Evolutionary conservation across 2,888 invertebrate genomes (phyloP), one percentile per base, ranked within the genome.

Genomic region (Lasius platythorax): DNA sequence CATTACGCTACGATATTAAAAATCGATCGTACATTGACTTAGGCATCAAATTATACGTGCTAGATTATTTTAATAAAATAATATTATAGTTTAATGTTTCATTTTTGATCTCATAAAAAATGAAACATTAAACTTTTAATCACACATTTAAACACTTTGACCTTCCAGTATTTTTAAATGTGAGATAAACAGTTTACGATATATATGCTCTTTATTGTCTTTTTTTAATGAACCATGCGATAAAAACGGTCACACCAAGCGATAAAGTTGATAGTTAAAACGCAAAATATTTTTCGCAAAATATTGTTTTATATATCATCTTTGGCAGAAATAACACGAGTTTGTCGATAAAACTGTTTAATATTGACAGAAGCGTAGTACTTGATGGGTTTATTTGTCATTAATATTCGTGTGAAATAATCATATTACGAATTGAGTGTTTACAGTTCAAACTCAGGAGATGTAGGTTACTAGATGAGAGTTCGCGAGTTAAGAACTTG

Each of bases 401-500:
- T 61, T 61, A 33, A 73, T 73, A 61, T 73, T 37, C 46, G 28
- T 2, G 33, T 11, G 30, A 33, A 53, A n/a, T 73, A 61, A 73
- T 73, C 28, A 12, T 37, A 81, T 81, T 73, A 61, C 37, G 33
- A 73, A 46, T 61, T 61, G 58, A 46, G 61, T 61, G 37, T 61
- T 73, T 33, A 28, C 28, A 46, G 56, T 78, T 78, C 6, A 43
- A 56, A 33, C 72, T 72, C 18, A 4, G 33, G 46, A 46, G 74
- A 73, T 56, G 40, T 56, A 40, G n/a, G 56, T 61, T 61, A 28
- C 40, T 30, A 15, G 33, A 46, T 37, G 79, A 73, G 73, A 73
- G 61, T 81, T 81, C 3, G 28, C n/a, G 18, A 79, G 73, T 79
- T 46, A 61, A 37, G 61, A 72, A 73, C 61, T 79, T 33, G 18